Evolutionary conservation across 2,888 invertebrate species (phyloP).

Genomic region (Rotaria socialis): DNA sequence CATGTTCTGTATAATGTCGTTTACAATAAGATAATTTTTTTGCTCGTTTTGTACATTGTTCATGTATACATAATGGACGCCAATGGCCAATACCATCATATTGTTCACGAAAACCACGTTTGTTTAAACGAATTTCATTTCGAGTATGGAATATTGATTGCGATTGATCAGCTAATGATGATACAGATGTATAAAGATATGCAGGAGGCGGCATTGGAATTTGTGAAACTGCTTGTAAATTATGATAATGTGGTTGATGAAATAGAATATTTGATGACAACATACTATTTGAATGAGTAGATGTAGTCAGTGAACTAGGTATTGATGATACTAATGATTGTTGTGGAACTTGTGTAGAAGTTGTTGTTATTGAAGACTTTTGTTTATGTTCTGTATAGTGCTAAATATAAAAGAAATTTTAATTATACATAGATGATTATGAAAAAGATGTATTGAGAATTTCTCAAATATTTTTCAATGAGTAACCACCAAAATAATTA

Average conservation of each 20-base stretch:
- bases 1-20: neutral
- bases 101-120: conserved; percentile 13
- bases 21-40: conserved; percentile 11
- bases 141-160: neutral
- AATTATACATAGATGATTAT: no score
- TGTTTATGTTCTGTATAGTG: conserved; percentile 24
- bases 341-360: neutral
- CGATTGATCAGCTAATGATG: neutral
- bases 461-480: no score
- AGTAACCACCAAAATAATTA: no score
- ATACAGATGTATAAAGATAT: neutral
- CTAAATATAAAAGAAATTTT: neutral
- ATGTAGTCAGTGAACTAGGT: neutral
- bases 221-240: neutral
- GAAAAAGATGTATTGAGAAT: no score
- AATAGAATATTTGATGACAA: neutral
- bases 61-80: neutral
- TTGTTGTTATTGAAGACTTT: neutral
- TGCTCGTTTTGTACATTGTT: conserved; percentile 2
- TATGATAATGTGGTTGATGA: neutral
- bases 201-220: neutral
- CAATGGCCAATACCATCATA: conserved; percentile 25
- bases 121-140: conserved; percentile 24
- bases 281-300: neutral
- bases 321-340: neutral